These are phyloP conservation scores for Nymphalis io DNA, from an alignment of 1,140 invertebrate genomes.

Conservation along the genomic window DNA sequence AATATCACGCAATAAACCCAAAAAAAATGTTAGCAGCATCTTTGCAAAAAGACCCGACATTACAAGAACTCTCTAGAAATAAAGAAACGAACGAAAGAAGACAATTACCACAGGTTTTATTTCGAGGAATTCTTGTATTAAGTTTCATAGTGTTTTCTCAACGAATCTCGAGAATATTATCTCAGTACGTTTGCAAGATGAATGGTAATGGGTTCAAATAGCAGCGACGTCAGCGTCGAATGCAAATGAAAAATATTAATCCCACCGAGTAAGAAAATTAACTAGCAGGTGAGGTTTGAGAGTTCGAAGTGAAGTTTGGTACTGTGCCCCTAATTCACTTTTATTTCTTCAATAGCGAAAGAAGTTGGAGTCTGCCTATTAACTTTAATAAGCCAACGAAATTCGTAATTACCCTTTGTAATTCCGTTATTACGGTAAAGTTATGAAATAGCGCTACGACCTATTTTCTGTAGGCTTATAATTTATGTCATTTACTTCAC, in stretches of 20 bases:
- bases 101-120: conserved; percentile 34
- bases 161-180: conserved; percentile 27
- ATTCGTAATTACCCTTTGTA: conserved; percentile 27
- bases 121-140: conserved; percentile 34
- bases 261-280: conserved; percentile 24
- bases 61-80: conserved; percentile 14
- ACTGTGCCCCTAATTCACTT: conserved; percentile 32
- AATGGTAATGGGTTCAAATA: conserved; percentile 28
- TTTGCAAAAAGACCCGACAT: conserved; percentile 10
- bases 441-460: conserved; percentile 8
- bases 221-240: conserved; percentile 25
- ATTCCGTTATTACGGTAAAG: conserved; percentile 14
- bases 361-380: conserved; percentile 23
- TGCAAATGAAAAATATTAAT: conserved; percentile 31
- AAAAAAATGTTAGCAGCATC: conserved; percentile 7
- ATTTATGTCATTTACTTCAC: conserved; percentile 10
- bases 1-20: not conserved
- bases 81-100: conserved; percentile 25
- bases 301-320: conserved; percentile 23
- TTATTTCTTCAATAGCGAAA: conserved; percentile 31
- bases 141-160: conserved; percentile 35
- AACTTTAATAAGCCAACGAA: conserved; percentile 24
- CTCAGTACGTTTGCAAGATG: conserved; percentile 22
- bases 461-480: not conserved
- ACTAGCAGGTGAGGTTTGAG: conserved; percentile 18